A percentile compares a stretch with the other conserved stretches of the same genome.
Evolutionary conservation across 1,140 invertebrate genomes (phyloP).

Genomic region (Ips typographus): DNA sequence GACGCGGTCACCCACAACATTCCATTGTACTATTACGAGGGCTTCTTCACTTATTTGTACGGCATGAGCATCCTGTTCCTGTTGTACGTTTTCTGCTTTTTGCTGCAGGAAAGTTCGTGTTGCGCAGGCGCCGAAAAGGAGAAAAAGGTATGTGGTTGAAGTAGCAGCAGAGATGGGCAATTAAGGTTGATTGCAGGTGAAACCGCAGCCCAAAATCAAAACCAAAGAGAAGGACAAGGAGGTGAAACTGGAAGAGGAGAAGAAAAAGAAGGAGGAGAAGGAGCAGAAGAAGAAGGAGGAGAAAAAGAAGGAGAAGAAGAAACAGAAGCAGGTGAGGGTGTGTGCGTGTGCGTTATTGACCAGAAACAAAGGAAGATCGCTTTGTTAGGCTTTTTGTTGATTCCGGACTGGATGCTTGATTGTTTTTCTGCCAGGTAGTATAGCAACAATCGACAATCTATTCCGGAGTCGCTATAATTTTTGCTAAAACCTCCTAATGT

Average conservation of each 20-base stretch:
- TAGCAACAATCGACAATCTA: conserved; percentile 19
- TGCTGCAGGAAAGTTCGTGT: conserved; percentile 87
- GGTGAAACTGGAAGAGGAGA: conserved; percentile 67
- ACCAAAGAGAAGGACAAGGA: conserved; percentile 63
- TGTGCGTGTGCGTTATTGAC: conserved; percentile 22
- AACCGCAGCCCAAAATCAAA: conserved; percentile 53
- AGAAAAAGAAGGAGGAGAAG: conserved; percentile 64
- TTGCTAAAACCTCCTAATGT: conserved; percentile 36
- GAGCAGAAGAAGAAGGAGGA: conserved; percentile 62
- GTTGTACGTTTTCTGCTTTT: conserved; percentile 94
- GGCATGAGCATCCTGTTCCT: conserved; percentile 93
- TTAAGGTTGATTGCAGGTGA: conserved; percentile 22
- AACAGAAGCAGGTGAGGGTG: conserved; percentile 58
- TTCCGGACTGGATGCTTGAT: conserved; percentile 31
- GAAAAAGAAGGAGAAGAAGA: conserved; percentile 51
- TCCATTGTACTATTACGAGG: conserved; percentile 91
- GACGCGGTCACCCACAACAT: conserved; percentile 90
- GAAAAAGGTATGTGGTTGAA: conserved; percentile 48
- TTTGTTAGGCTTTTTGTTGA: conserved; percentile 16
- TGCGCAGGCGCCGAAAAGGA: conserved; percentile 66
- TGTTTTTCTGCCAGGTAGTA: conserved; percentile 1
- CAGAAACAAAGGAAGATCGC: conserved; percentile 31
- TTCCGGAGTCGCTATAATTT: conserved; percentile 18
- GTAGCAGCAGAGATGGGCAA: neutral
- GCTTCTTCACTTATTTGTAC: conserved; percentile 97